Evolutionary conservation across 2,797 vertebrate genomes (phyloP).

Genomic region (Dendrocincla tyrannina): DNA sequence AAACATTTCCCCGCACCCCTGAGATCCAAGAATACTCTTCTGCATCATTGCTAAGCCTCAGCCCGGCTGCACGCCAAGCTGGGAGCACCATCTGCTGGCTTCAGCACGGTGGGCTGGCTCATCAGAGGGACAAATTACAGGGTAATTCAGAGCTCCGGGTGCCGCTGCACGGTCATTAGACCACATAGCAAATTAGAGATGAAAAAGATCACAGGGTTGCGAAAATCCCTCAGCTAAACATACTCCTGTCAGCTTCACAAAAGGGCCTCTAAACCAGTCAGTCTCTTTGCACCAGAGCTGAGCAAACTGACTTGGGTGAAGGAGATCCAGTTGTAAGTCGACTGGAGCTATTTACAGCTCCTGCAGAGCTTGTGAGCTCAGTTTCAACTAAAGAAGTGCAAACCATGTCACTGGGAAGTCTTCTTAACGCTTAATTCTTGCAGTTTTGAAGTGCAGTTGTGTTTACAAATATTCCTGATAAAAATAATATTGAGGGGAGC

Average conservation of each 20-base stretch:
- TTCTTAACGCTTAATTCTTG: neutral
- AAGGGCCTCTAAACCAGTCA: neutral
- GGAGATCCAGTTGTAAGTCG: neutral
- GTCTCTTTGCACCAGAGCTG: neutral
- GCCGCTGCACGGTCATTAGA: neutral
- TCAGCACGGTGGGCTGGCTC: neutral
- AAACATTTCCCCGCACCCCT: neutral
- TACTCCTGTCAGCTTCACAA: neutral
- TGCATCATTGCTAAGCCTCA: neutral
- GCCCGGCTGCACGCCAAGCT: neutral
- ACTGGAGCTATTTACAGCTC: neutral
- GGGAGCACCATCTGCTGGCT: constrained; percentile 53
- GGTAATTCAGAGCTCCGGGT: accelerated
- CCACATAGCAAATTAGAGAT: neutral
- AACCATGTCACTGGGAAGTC: neutral
- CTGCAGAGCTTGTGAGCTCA: accelerated
- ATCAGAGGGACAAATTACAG: neutral
- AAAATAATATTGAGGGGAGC: neutral
- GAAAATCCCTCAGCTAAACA: neutral
- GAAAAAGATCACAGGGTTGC: neutral
- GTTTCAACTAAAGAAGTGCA: neutral
- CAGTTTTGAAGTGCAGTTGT: neutral
- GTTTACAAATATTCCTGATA: neutral
- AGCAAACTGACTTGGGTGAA: neutral
- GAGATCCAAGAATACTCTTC: neutral